These are phyloP conservation scores for Pyralis farinalis DNA, from an alignment of 2,888 invertebrate genomes.

Conservation along the genomic window DNA sequence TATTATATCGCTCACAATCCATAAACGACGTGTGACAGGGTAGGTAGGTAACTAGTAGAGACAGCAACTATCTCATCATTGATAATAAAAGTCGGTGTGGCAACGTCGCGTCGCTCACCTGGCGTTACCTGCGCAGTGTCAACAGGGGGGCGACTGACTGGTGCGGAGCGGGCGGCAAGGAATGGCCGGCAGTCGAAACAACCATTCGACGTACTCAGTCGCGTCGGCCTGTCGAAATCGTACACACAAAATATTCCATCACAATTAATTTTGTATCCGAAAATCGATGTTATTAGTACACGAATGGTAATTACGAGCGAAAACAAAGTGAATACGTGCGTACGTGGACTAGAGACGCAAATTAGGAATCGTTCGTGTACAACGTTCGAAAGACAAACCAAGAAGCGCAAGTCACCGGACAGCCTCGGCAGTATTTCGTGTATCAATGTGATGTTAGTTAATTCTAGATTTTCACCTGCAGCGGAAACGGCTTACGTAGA, in stretches of 20 bases:
- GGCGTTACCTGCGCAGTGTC: slow-evolving; percentile 78
- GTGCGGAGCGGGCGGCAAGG: slow-evolving; percentile 38
- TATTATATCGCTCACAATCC: slow-evolving; percentile 49
- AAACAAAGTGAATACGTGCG: slow-evolving; percentile 38
- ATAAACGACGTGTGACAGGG: slow-evolving; percentile 54
- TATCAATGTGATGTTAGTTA: slow-evolving; percentile 64
- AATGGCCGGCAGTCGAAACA: slow-evolving; percentile 52
- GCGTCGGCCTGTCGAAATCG: slow-evolving; percentile 41
- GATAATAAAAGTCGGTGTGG: slow-evolving; percentile 77
- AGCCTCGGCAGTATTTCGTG: slow-evolving; percentile 45
- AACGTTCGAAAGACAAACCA: slow-evolving; percentile 37
- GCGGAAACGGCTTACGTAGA: slow-evolving; percentile 76
- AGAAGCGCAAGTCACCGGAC: slow-evolving; percentile 34
- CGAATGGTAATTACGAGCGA: slow-evolving; percentile 23
- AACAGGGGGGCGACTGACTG: slow-evolving; percentile 68
- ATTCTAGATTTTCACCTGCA: slow-evolving; percentile 75
- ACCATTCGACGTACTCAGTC: slow-evolving; percentile 61
- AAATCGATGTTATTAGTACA: slow-evolving; percentile 26
- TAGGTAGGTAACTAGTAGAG: slow-evolving; percentile 20
- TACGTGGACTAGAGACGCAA: slow-evolving; percentile 32
- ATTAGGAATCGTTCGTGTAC: slow-evolving; percentile 44
- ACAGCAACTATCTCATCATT: slow-evolving; percentile 71
- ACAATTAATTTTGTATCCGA: slow-evolving; percentile 31
- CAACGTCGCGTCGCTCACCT: slow-evolving; percentile 77
- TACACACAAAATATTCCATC: slow-evolving; percentile 43